Evolutionary conservation across 2,113 vertebrate genomes (phyloP), one percentile per base, ranked within the genome.

Genomic region (Seriola rivoliana): DNA sequence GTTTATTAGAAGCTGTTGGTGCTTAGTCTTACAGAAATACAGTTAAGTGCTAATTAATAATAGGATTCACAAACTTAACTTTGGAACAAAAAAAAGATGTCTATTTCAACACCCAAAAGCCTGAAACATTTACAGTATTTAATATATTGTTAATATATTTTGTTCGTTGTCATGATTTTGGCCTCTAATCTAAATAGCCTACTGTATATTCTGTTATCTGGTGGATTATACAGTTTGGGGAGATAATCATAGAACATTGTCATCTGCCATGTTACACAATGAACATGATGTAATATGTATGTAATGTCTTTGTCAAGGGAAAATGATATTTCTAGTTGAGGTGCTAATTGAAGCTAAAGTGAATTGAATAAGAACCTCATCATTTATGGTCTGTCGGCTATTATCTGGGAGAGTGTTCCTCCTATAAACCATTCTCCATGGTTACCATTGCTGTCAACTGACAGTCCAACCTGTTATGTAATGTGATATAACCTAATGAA

Each of bases 191-290:
- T 32, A n/a, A 42, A 73, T 34, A 6, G 1, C 10, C 8, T 42
- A 48, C 3, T 9, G 36, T 55, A 42, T 9, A 29, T 62, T 21
- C 29, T 62, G 21, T 25, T 23, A 23, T 59, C 25, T 23, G 1
- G 16, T 4, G 25, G 29, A 36, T 38, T 32, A 19, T 58, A 36
- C 19, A 46, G 50, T 75, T 65, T 67, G 44, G 6, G 23, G 10
- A 7, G 3, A 67, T 71, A 55, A 44, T 74, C 25, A 69, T 1
- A n/a, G 2, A 40, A 32, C 58, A 59, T 8, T 11, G 16, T 21
- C 17, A 9, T 65, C 11, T 50, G 34, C 21, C 5, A 34, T 58
- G 23, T 90, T 84, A 55, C 44, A 58, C 70, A 84, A 85, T 66
- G 3, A 65, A 46, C 29, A 55, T 73, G 40, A 78, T 70, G 66